These are phyloP conservation scores for Sesia apiformis DNA, from an alignment of 2,888 invertebrate species.

Conservation along the genomic window DNA sequence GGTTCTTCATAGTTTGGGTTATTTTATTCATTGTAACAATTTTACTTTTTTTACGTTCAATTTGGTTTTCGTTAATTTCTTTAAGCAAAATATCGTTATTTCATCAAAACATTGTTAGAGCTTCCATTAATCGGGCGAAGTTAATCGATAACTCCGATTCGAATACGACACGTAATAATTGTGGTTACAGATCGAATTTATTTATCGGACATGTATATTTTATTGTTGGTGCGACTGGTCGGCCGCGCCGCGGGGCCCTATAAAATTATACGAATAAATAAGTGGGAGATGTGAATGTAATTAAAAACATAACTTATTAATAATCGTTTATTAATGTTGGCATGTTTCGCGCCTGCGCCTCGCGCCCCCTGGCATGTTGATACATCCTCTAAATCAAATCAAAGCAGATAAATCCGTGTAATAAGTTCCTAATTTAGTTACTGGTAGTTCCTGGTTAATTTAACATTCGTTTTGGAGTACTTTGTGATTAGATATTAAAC, in stretches of 20 bases:
- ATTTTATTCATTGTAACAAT: too few species aligned
- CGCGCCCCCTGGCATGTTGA: conserved; percentile 2
- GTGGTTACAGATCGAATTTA: conserved; percentile 70
- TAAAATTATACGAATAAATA: conserved; percentile 73
- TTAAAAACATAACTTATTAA: conserved; percentile 74
- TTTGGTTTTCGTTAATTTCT: too few species aligned
- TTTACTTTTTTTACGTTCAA: too few species aligned
- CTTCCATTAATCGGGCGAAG: neutral
- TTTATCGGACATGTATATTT: conserved; percentile 60
- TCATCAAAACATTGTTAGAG: neutral
- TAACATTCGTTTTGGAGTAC: too few species aligned
- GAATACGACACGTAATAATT: conserved; percentile 56
- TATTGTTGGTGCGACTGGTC: conserved; percentile 48
- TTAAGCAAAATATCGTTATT: too few species aligned
- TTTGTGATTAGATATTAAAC: too few species aligned
- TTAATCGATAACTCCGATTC: conserved; percentile 28
- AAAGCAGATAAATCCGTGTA: too few species aligned
- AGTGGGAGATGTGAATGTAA: conserved; percentile 58
- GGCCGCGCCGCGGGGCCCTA: conserved; percentile 60
- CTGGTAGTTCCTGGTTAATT: too few species aligned
- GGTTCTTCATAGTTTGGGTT: too few species aligned
- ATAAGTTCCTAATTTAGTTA: too few species aligned
- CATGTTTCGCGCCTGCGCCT: conserved; percentile 56
- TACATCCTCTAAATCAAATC: neutral
- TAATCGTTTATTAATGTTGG: conserved; percentile 68